Evolutionary conservation across 2,888 invertebrate species (phyloP), one percentile per base, ranked within the genome.

Genomic region (Lithodes maja): DNA sequence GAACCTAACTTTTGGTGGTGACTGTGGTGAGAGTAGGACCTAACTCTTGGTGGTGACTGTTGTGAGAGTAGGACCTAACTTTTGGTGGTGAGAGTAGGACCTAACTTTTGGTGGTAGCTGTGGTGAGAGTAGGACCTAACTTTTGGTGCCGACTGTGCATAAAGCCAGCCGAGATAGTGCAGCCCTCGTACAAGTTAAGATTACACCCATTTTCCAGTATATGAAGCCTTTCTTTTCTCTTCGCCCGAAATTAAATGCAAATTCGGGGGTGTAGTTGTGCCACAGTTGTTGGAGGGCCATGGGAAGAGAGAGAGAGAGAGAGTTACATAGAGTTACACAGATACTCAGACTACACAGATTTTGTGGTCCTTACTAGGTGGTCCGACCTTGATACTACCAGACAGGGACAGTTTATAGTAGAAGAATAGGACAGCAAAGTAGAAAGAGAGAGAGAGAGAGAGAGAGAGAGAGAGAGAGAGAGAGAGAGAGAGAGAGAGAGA

Each of bases 401-500:
- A 12, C 7, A 61, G 61, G 61, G 61, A 61, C 5, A 61, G 61
- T 12, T 61, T 5, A 12, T 61, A 12, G 61, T 7, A 12, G 61
- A 12, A 61, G 61, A 12, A 12, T 7, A 61, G 12, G 61, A 5
- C 7, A 12, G 61, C 12, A 12, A 12, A 61, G 61, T 61, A 61
- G 61, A 7, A 9, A 9, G 55, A 55, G 3, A 9, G 55, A 55
- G 55, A 9, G 55, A 55, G 9, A 55, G 55, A 55, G 3, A 9
- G 9, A 9, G 55, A 9, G 9, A 9, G 55, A 55, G 55, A 5
- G 55, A 55, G 9, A 9, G 55, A n/a, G n/a, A n/a, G 74, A n/a
- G 74, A 12, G 74, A n/a, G n/a, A 74, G 74, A 74, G n/a, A n/a
- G 12, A 12, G 74, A n/a, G 7, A n/a, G 74, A 74, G 74, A n/a